Base-by-base conservation (phyloP, 2,888 invertebrate genomes). In the Ryuthela nishihirai region DNA sequence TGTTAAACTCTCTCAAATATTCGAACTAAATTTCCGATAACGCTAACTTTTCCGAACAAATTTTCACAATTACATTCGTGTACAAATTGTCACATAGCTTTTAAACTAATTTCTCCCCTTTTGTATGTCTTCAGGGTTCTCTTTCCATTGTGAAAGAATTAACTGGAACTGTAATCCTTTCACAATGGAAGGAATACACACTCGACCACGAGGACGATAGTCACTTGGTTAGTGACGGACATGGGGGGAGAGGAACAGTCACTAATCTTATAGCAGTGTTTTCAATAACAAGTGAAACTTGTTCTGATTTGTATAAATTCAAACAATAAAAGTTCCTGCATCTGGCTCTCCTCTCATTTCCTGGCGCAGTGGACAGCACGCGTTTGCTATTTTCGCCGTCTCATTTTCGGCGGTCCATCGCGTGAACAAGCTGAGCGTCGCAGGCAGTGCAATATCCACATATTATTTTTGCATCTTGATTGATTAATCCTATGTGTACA, bases 41-140 rank as follows among this genome's bases (percentile, higher is more conserved):
- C 39, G 7, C 29, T 17, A 39, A 39, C 39, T 39, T 39, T 39
- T 39, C 3, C 12, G 39, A 39, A 20, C 39, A 39, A 39, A 39
- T 39, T 39, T 39, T 39, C 39, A 39, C 15, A 39, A 39, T 39
- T 39, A 39, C 7, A 39, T 39, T 39, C 18, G 39, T 39, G 10
- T 39, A 39, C 39, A 20, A 39, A 39, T 39, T 20, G 39, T 20
- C 39, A 39, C 39, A 20, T 39, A 39, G 39, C 39, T 39, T 39
- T 39, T 39, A 39, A 12, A 39, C 5, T 20, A 39, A 39, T 39
- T 39, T 39, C 21, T 39, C 39, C 21, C 39, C 39, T 39, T 39
- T 39, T 39, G 39, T 39, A 3, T 39, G 39, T 7, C 39, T 39
- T 39, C 39, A 39, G 21, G 39, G 39, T 39, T 39, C 39, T 39